Evolutionary conservation across 2,113 vertebrate genomes (phyloP).

Genomic region (Pseudorhombus dupliciocellatus): DNA sequence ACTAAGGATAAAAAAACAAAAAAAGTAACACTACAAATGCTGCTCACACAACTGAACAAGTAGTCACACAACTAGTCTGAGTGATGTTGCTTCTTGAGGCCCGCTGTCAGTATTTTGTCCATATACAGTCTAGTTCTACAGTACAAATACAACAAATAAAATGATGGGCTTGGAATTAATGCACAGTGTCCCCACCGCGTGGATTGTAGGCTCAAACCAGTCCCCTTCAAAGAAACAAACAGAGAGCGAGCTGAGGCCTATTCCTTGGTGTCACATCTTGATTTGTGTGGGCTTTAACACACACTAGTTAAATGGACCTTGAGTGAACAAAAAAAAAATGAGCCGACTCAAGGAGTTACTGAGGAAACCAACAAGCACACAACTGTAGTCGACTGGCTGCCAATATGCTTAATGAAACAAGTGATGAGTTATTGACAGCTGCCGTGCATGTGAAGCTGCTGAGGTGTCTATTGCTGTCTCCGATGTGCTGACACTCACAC

Average conservation of each 20-base stretch:
- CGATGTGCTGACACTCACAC: conserved; percentile 56
- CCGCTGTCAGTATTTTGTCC: not conserved
- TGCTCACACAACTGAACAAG: not conserved
- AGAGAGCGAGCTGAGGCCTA: not conserved
- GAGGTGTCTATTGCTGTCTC: conserved; percentile 63
- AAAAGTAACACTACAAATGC: not conserved
- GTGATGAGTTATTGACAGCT: conserved; percentile 82
- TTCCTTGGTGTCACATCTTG: not conserved
- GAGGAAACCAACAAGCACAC: conserved; percentile 19
- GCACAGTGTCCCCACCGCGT: not conserved
- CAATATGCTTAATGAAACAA: conserved; percentile 77
- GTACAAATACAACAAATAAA: not conserved
- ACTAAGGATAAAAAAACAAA: not conserved
- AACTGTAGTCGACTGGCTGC: conserved; percentile 42
- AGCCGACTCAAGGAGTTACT: conserved; percentile 20
- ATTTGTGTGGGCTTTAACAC: not conserved
- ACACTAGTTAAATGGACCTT: conserved; percentile 40
- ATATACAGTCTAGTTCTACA: not conserved
- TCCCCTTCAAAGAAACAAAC: not conserved
- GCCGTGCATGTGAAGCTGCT: conserved; percentile 69
- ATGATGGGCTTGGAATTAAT: not conserved
- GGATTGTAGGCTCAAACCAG: no score
- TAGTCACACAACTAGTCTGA: not conserved
- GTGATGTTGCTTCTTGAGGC: not conserved
- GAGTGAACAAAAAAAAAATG: conserved; percentile 16